phyloP scores from a whole-genome alignment of 1,140 invertebrate species.

The Hermetia illucens region DNA sequence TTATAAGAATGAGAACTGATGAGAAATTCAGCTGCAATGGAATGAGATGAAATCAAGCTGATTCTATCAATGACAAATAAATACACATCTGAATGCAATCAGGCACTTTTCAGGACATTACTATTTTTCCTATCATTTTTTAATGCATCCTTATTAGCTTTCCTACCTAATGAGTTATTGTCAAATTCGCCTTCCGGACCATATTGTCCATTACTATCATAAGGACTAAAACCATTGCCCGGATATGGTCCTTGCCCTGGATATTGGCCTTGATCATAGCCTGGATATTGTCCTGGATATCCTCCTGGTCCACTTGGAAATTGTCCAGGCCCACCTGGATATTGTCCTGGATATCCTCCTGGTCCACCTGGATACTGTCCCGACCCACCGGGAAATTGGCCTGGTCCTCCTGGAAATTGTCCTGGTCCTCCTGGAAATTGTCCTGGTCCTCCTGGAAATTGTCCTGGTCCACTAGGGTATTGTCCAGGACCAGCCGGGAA shows the following conservation, averaged over 20 bases:
- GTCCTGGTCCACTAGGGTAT: neutral
- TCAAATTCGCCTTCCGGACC: too few relatives aligned
- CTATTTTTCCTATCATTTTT: too few relatives aligned
- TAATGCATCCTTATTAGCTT: too few relatives aligned
- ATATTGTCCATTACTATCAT: too few relatives aligned
- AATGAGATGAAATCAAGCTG: too few relatives aligned
- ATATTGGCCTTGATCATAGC: slow-evolving; percentile 10
- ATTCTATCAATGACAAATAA: too few relatives aligned
- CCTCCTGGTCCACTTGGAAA: slow-evolving; percentile 4
- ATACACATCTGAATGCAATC: too few relatives aligned
- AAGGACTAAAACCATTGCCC: neutral
- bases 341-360: slow-evolving; percentile 13
- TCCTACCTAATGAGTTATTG: too few relatives aligned
- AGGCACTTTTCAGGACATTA: too few relatives aligned
- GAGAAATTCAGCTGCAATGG: too few relatives aligned
- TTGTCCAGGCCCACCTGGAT: slow-evolving; percentile 7
- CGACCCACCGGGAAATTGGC: slow-evolving; percentile 9
- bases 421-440: too few relatives aligned
- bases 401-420: neutral
- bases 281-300: slow-evolving; percentile 12
- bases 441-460: neutral
- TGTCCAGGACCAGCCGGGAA: neutral
- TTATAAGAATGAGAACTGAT: too few relatives aligned
- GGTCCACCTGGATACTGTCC: slow-evolving; percentile 13
- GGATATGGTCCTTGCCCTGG: neutral